phyloP scores from a whole-genome alignment of 2,797 vertebrate genomes.

The Tokudaia tokunoshimensis region DNA sequence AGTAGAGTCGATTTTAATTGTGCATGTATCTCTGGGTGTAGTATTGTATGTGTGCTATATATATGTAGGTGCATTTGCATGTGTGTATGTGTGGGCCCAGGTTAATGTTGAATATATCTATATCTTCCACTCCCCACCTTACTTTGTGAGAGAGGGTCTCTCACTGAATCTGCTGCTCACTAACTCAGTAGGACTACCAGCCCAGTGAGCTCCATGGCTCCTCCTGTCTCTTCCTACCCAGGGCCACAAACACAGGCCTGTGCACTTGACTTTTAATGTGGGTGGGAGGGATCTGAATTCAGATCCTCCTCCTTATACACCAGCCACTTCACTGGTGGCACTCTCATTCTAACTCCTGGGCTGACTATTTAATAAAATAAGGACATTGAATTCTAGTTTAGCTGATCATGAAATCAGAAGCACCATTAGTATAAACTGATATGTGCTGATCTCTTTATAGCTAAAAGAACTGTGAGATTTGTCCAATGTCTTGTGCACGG shows the following conservation, averaged over 20 bases:
- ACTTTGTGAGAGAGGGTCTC: not conserved
- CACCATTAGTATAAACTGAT: not conserved
- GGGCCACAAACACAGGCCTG: not conserved
- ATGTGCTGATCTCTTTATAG: not conserved
- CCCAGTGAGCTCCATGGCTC: not conserved
- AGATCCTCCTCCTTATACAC: not conserved
- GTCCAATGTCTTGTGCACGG: not conserved
- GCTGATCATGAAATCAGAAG: not conserved
- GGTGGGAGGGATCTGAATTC: not conserved
- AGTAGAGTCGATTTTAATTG: slow-evolving; percentile 5
- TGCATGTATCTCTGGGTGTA: not conserved
- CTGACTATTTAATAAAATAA: not conserved
- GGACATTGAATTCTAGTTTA: not conserved
- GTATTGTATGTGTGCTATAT: not conserved
- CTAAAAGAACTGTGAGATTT: not conserved
- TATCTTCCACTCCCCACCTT: not conserved
- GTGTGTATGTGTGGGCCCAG: not conserved
- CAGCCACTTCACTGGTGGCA: not conserved
- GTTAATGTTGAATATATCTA: not conserved
- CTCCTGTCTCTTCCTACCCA: not conserved
- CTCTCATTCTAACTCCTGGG: not conserved
- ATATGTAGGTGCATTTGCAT: not conserved
- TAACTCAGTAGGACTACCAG: not conserved
- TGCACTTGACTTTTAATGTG: not conserved
- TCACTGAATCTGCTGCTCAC: not conserved